Percentiles rank a stretch among this genome's conserved stretches.
phyloP scores from a whole-genome alignment of 2,113 vertebrate genomes.

The Sarotherodon lohbergeri region DNA sequence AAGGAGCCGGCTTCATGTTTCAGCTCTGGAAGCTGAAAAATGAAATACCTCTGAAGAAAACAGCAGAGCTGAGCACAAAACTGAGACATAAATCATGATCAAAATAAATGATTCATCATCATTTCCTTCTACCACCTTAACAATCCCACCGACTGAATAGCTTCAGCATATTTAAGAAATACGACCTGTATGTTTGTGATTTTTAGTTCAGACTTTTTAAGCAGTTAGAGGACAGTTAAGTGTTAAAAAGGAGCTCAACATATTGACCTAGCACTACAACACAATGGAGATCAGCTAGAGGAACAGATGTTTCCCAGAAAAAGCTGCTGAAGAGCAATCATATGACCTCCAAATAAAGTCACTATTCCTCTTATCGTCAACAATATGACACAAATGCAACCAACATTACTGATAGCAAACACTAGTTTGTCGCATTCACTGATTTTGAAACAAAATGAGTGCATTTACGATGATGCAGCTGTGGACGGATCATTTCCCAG shows the following conservation, averaged over 20 bases:
- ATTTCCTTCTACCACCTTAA: background rate
- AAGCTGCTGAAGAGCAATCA: background rate
- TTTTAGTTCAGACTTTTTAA: background rate
- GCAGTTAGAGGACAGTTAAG: background rate
- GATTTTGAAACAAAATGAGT: background rate
- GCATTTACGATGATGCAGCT: background rate
- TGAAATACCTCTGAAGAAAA: background rate
- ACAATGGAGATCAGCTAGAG: background rate
- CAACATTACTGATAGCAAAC: background rate
- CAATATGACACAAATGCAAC: background rate
- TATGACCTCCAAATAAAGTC: background rate
- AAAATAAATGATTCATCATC: background rate
- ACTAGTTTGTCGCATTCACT: background rate
- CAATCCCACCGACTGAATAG: background rate
- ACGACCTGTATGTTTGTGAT: background rate
- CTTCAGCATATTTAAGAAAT: background rate
- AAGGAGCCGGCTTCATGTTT: background rate
- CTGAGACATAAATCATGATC: background rate
- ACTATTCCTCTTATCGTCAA: background rate
- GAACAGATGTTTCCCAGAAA: background rate
- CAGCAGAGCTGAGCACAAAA: background rate
- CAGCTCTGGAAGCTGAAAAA: background rate
- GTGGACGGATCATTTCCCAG: background rate
- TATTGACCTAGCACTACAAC: background rate
- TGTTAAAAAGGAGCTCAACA: background rate